Conservation (phyloP, 2,888 invertebrate species). For the Clistopyga incitator region DNA sequence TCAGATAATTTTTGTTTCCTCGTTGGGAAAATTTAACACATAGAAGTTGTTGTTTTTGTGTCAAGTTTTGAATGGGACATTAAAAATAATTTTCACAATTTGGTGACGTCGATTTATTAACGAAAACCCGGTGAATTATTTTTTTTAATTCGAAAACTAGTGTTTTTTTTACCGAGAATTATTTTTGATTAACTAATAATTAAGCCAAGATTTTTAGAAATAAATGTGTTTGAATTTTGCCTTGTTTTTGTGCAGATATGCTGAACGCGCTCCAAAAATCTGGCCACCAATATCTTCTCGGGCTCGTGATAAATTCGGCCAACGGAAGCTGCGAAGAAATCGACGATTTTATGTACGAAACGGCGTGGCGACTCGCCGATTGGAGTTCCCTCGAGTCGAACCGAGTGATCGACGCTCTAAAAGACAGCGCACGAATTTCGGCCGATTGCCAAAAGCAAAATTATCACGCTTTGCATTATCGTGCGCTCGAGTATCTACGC, state of each 20-base stretch:
- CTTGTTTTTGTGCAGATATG: conserved; percentile 74
- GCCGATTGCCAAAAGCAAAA: conserved; percentile 66
- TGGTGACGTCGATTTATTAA: too few species aligned
- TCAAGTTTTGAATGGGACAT: too few species aligned
- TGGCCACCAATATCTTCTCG: conserved; percentile 87
- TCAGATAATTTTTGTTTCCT: too few species aligned
- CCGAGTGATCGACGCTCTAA: conserved; percentile 8
- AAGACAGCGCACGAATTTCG: conserved; percentile 22
- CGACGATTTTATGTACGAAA: conserved; percentile 89
- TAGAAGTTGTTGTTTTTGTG: too few species aligned
- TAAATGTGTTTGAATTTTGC: not conserved
- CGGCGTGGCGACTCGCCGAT: conserved; percentile 90
- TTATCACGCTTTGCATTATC: conserved; percentile 86
- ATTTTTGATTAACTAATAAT: too few species aligned
- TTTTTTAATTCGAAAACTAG: too few species aligned
- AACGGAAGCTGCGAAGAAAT: conserved; percentile 69
- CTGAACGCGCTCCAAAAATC: conserved; percentile 84
- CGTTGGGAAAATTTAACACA: too few species aligned
- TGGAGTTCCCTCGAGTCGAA: conserved; percentile 84
- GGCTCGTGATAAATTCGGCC: conserved; percentile 82
- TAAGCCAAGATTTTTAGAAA: too few species aligned
- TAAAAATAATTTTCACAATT: too few species aligned
- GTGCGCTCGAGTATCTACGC: conserved; percentile 86
- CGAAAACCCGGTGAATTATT: too few species aligned
- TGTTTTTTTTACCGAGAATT: too few species aligned